phyloP scores from a whole-genome alignment of 2,888 invertebrate genomes.

The Folsomia manolachei region DNA sequence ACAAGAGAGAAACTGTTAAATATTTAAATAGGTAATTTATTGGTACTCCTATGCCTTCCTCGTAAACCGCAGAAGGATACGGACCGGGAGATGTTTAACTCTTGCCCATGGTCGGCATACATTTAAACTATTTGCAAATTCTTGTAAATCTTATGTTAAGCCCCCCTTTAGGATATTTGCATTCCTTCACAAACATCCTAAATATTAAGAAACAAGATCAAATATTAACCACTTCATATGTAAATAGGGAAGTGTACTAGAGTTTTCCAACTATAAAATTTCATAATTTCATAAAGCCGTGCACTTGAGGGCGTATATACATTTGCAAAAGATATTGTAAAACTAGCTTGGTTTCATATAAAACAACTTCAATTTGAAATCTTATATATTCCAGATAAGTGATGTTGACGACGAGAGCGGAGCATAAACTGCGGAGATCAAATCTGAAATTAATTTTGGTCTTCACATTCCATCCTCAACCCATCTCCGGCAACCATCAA shows the following conservation, averaged over 20 bases:
- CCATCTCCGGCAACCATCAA: not conserved
- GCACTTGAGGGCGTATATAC: too few species aligned
- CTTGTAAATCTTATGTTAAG: too few species aligned
- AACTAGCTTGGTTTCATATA: not conserved
- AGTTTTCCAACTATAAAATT: not conserved
- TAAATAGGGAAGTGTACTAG: not conserved
- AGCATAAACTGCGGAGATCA: not conserved
- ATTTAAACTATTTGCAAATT: too few species aligned
- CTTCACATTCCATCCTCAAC: not conserved
- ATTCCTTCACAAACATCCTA: not conserved
- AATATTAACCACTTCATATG: not conserved
- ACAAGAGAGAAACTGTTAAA: too few species aligned
- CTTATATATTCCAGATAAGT: not conserved
- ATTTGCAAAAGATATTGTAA: not conserved
- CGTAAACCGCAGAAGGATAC: too few species aligned
- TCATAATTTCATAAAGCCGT: not conserved
- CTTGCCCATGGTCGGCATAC: too few species aligned
- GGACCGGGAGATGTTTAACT: too few species aligned
- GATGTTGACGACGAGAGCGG: not conserved
- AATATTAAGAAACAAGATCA: not conserved
- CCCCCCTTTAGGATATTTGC: not conserved
- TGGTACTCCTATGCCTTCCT: too few species aligned
- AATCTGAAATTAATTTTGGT: conserved; percentile 9
- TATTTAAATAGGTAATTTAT: too few species aligned
- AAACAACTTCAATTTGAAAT: not conserved